Base-by-base conservation (phyloP, 2,888 invertebrate species). In the Drosophila mercatorum region DNA sequence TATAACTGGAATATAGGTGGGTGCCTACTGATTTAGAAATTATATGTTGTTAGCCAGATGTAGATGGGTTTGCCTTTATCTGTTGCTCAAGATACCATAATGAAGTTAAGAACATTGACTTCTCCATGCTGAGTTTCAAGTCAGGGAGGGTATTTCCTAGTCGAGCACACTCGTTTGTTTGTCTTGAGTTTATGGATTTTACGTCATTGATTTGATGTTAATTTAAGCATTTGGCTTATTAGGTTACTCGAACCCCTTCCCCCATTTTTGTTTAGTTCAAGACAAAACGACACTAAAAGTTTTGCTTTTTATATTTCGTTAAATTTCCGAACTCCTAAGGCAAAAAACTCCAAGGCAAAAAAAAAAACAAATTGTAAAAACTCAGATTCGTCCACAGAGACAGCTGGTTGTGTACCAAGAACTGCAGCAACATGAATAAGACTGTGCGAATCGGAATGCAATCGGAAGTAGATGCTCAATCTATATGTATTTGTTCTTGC, bases 171-270 rank as follows among this genome's bases (percentile, higher is more conserved):
- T n/a, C 26, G 22, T 22, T 47, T n/a, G 47, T 17, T 28, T 5
- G 34, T 6, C 22, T 66, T 12, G 40, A 10, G 31, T 47, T 14
- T 47, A 53, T 66, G 40, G 46, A 66, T 53, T 55, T 47, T 49
- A 49, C 49, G 47, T 56, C 68, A 67, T 57, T 43, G 57, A 67
- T 68, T 56, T 31, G 68, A 17, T 56, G 49, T 68, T 56, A 43
- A 56, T 67, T 56, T 56, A 56, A n/a, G 56, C 62, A 67, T 61
- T 72, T 67, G 69, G 78, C 31, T 83, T 71, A 83, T 69, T 75
- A 38, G 71, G 64, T 82, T 71, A 79, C 63, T 38, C 41, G 44
- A 43, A 7, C n/a, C 28, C 17, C 17, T 17, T 17, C 17, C 38
- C 56, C 38, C 56, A 5, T 12, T 1, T 43, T 4, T 11, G 36